Evolutionary conservation across 2,113 vertebrate genomes (phyloP), one percentile per base, ranked within the genome.

Genomic region (Vanacampus margaritifer): DNA sequence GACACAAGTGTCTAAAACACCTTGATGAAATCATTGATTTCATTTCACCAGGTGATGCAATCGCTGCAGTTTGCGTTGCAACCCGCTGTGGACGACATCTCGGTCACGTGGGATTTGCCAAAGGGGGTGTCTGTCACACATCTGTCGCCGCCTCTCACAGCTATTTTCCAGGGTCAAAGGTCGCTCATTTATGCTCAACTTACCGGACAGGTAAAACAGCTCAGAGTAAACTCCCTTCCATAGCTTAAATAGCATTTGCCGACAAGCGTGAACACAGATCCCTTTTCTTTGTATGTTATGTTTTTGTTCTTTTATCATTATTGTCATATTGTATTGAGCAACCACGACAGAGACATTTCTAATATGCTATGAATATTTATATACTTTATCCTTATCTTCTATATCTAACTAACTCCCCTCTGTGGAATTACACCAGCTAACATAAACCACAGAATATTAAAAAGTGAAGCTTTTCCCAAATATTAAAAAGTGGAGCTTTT

Each of bases 131-230:
- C 86, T 17, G 83, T 77, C 65, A 83, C 69, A 24, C 72, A 58
- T 57, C 78, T 92, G 60, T 90, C 90, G 57, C 86, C 83, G 51
- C 84, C 87, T 21, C 77, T 89, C 62, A 86, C 67, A 23, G 1
- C 79, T 3, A 8, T 92, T 46, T 92, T 91, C 79, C 84, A 89
- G 73, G 87, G 86, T 81, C 89, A 91, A 1, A 85, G 90, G 71
- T 84, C 86, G 53, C 80, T 92, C 64, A 26, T 91, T 69, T 92
- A 91, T 67, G 86, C 82, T 39, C 87, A 89, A 59, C 83, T 92
- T 21, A 84, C 69, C 70, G 87, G 86, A 82, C 4, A 87, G 89
- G 90, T 90, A 72, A 43, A 12, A 26, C 68, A n/a, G 19, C 32
- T 0, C 36, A 14, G 24, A 28, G 50, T 51, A 23, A 23, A 54